These are phyloP conservation scores for Malurus leucopterus DNA, from an alignment of 2,797 vertebrate species.

Conservation along the genomic window DNA sequence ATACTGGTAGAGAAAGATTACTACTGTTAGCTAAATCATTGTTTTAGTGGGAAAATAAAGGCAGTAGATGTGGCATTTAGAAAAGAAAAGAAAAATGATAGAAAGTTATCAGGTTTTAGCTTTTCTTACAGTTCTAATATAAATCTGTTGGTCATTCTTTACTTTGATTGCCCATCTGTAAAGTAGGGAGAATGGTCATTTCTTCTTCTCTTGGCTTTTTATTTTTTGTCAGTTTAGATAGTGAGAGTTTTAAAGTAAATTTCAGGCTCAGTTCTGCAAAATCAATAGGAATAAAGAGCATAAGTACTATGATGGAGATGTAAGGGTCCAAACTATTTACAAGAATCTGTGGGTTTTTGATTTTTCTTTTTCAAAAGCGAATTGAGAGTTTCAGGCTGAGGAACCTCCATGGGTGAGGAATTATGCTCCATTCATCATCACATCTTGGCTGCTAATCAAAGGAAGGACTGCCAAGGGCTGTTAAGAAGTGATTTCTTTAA, in stretches of 20 bases:
- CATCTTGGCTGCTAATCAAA: not conserved
- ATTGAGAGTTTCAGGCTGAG: not conserved
- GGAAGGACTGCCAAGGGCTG: not conserved
- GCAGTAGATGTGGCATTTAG: not conserved
- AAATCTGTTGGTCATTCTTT: not conserved
- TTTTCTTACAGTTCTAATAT: not conserved
- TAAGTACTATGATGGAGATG: not conserved
- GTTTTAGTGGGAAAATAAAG: not conserved
- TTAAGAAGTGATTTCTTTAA: not conserved
- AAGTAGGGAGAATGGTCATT: not conserved
- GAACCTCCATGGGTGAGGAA: not conserved
- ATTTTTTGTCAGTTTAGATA: not conserved
- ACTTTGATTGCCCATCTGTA: not conserved
- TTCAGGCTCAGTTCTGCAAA: not conserved
- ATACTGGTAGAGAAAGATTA: not conserved
- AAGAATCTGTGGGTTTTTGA: not conserved
- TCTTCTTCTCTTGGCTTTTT: not conserved
- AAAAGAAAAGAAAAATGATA: not conserved
- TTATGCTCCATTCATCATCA: not conserved
- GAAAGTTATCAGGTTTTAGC: not conserved
- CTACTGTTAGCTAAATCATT: not conserved
- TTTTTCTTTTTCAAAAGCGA: not conserved
- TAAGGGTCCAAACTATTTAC: not conserved
- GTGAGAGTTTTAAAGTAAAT: not conserved
- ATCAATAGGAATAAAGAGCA: not conserved